Base-by-base conservation (phyloP, 1,140 invertebrate species). In the Anadara kagoshimensis region DNA sequence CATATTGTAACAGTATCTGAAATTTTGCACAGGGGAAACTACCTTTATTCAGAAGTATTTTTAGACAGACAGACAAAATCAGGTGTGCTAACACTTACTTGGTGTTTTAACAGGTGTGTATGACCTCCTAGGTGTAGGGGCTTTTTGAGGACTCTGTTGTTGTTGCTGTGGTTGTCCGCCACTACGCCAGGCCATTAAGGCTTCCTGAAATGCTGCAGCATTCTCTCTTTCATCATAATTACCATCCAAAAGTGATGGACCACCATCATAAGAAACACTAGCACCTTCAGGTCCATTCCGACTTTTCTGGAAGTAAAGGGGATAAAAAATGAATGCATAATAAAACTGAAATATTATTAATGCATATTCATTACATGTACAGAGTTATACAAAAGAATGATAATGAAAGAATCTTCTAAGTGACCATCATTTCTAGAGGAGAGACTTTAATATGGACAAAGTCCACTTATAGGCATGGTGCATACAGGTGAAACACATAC, bases 171-270 rank as follows among this genome's bases (percentile, higher is more conserved):
- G 26, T 22, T 59, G 65, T 44, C 65, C 69, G 44, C 59, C 36
- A 51, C 68, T 69, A 41, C 88, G 76, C 88, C 88, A 89, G 24
- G 85, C 85, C n/a, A 65, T 64, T 11, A 89, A 67, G n/a, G 88
- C 88, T 58, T 83, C 58, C 69, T 89, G 88, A 66, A 89, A 89
- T 14, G 84, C 83, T 10, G 82, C 82, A n/a, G 87, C 87, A 76
- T 83, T 87, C 58, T 86, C 83, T n/a, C 75, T 74, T 61, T 89
- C 88, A 68, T 88, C 70, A 76, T 87, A 89, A 22, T 73, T 47
- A 14, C 87, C 88, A 36, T 83, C 68, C 22, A 88, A 70, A 8
- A 83, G 78, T 16, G 70, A 63, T 16, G 57, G 75, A 24, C 24
- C 47, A 11, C 74, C 69, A 56, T 79, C 81, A 68, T 72, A 75